Evolutionary conservation across 2,888 invertebrate genomes (phyloP).

Genomic region (Dendrolimus pini): DNA sequence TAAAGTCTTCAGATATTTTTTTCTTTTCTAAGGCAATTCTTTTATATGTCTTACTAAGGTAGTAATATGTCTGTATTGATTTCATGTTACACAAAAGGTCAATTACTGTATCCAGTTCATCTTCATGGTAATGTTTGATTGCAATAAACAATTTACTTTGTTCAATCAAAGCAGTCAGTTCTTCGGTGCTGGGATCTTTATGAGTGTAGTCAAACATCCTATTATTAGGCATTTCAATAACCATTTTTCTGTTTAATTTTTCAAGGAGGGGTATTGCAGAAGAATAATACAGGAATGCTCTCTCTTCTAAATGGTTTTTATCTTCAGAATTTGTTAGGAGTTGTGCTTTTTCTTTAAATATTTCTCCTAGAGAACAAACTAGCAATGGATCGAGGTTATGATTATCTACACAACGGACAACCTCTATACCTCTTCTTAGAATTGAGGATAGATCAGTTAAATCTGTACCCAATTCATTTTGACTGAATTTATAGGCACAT

Average conservation of each 20-base stretch:
- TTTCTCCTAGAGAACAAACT: constrained; percentile 83
- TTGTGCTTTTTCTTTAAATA: constrained; percentile 77
- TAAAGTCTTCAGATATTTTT: constrained; percentile 70
- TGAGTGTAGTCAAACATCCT: constrained; percentile 81
- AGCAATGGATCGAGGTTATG: constrained; percentile 88
- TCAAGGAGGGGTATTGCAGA: constrained; percentile 85
- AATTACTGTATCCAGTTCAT: constrained; percentile 86
- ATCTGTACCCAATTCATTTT: constrained; percentile 73
- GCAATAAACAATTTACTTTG: constrained; percentile 87
- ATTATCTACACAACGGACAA: constrained; percentile 86
- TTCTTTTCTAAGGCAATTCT: constrained; percentile 81
- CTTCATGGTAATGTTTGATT: constrained; percentile 80
- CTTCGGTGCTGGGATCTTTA: constrained; percentile 64
- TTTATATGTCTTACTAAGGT: constrained; percentile 86
- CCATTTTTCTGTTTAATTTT: constrained; percentile 79
- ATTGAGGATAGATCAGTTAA: constrained; percentile 82
- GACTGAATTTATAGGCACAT: constrained; percentile 82
- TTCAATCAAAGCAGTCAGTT: constrained; percentile 77
- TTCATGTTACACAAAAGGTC: constrained; percentile 81
- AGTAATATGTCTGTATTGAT: constrained; percentile 87
- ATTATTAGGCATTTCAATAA: constrained; percentile 71
- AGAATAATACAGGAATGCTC: constrained; percentile 86
- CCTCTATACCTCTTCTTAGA: constrained; percentile 89
- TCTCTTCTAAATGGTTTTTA: constrained; percentile 76
- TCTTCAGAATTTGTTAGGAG: constrained; percentile 66